Conservation (phyloP, 2,113 vertebrate genomes). For the Cinclus mexicanus region DNA sequence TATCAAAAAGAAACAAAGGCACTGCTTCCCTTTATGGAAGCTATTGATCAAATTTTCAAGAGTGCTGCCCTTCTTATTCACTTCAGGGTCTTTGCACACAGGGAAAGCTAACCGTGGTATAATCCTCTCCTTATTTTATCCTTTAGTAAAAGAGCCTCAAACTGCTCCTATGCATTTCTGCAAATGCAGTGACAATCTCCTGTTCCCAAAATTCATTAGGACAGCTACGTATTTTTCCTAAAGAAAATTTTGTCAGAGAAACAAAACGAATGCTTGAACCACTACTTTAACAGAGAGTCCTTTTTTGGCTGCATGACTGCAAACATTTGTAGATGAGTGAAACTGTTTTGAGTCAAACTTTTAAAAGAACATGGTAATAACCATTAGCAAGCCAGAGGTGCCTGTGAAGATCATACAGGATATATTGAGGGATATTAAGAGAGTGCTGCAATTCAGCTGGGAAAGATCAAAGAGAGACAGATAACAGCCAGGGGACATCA, state of each 20-base stretch:
- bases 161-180: neutral
- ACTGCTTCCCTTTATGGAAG: neutral
- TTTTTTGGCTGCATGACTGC: neutral
- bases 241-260: neutral
- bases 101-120: neutral
- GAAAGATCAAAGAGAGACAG: conserved; percentile 48
- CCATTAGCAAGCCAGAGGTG: conserved; percentile 20
- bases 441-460: neutral
- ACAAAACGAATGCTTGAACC: neutral
- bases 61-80: neutral
- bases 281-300: neutral
- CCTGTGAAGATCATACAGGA: conserved; percentile 8
- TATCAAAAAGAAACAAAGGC: neutral
- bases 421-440: conserved; percentile 1
- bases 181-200: neutral
- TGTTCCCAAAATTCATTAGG: neutral
- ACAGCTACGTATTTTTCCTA: neutral
- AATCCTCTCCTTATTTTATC: neutral
- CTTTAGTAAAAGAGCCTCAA: neutral
- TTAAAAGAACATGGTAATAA: conserved; percentile 16
- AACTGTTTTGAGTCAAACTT: neutral
- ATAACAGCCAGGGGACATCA: conserved; percentile 48
- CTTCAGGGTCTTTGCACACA: neutral
- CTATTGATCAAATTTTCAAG: neutral
- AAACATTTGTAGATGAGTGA: neutral